These are phyloP conservation scores for Pseudochaenichthys georgianus DNA, from an alignment of 2,797 vertebrate genomes.

Conservation along the genomic window DNA sequence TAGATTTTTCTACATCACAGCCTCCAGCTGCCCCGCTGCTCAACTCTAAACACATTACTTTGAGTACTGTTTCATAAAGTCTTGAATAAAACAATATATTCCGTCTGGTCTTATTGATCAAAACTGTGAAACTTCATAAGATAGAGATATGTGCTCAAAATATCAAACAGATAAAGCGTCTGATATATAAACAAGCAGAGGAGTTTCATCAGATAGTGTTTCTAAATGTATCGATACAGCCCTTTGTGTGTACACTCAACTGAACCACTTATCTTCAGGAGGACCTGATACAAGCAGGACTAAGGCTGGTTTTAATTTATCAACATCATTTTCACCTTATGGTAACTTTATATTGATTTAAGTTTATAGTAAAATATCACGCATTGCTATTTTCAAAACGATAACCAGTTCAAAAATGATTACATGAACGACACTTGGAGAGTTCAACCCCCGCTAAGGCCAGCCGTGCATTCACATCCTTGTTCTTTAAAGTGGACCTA, in stretches of 20 bases:
- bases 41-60: constrained; percentile 30
- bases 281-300: neutral
- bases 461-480: too few relatives aligned
- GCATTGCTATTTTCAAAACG: neutral
- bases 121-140: constrained; percentile 13
- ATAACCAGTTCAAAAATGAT: neutral
- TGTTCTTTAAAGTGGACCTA: too few relatives aligned
- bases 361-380: neutral
- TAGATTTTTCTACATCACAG: constrained; percentile 36
- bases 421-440: neutral
- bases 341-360: constrained; percentile 8
- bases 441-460: too few relatives aligned
- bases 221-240: constrained; percentile 32
- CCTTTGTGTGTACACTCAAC: constrained; percentile 5
- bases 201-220: constrained; percentile 26
- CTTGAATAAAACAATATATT: constrained; percentile 26
- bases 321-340: neutral
- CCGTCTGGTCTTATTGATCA: constrained; percentile 28
- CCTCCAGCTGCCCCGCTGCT: constrained; percentile 30
- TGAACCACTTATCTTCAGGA: constrained; percentile 8
- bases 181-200: constrained; percentile 44
- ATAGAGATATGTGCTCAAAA: constrained; percentile 25
- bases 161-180: constrained; percentile 40
- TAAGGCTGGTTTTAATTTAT: constrained; percentile 9
- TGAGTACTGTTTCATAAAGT: constrained; percentile 34